Evolutionary conservation across 2,113 vertebrate species (phyloP), one percentile per base, ranked within the genome.

Genomic region (Esox niger): DNA sequence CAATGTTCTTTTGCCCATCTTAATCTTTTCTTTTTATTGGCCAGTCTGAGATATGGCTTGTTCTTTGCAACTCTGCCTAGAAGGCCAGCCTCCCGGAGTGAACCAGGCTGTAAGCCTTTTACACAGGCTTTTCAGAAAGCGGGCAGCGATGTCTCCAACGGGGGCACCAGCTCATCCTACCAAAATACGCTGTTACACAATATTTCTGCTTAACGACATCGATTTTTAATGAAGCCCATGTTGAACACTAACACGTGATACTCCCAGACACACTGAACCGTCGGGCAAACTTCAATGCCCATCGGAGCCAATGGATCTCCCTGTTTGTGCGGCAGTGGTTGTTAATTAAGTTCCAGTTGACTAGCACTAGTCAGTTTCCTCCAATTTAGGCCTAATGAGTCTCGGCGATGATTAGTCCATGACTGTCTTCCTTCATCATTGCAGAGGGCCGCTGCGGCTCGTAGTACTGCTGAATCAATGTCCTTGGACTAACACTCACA

Each of bases 351-450:
- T 82, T 86, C 83, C 82, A 79, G 78, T 81, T 82, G 82, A 84
- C 78, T 79, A 43, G 38, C 67, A 66, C 80, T 71, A 55, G 71
- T 77, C 76, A 64, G 77, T 77, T 83, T 84, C 76, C 79, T 82
- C 70, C 54, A 38, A 76, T 81, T 83, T 66, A 66, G 68, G 72
- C 73, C 81, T 84, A 88, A 89, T 88, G 83, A 87, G 86, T 84
- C 80, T 76, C 77, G 75, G 74, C 69, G 80, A 79, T 71, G 79
- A 88, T 87, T 86, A 86, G 81, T 79, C 71, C 27, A 71, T 58
- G 55, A 86, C 83, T 88, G 87, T 88, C 87, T 84, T 85, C 64
- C 65, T 80, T 84, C 86, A 88, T 88, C 84, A 82, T 74, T 68
- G 78, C 77, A 88, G 88, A 89, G 86, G 83, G 84, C 82, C 73